Evolutionary conservation across 2,888 invertebrate genomes (phyloP).

Genomic region (Temnothorax unifasciatus): DNA sequence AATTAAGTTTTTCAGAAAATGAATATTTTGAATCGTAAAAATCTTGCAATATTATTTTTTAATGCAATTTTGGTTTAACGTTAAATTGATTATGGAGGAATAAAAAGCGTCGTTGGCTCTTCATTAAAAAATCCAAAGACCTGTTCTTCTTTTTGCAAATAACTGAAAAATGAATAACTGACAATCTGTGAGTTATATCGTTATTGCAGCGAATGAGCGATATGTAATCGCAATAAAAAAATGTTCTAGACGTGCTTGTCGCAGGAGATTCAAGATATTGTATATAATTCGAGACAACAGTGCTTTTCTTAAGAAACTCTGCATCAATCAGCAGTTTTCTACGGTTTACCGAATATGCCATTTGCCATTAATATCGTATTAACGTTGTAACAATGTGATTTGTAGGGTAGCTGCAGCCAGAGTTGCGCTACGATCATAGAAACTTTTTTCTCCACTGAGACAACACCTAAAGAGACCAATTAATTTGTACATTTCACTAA

Average conservation of each 20-base stretch:
- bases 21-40: not conserved
- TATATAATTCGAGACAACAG: too few relatives aligned
- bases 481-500: not conserved
- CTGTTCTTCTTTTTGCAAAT: not conserved
- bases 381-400: too few relatives aligned
- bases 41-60: not conserved
- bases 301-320: too few relatives aligned
- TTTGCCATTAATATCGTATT: not conserved
- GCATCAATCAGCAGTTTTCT: too few relatives aligned
- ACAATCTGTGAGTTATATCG: not conserved
- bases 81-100: not conserved
- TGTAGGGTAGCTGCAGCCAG: too few relatives aligned
- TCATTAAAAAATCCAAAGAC: not conserved
- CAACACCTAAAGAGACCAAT: not conserved
- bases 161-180: not conserved
- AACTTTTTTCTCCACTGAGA: not conserved
- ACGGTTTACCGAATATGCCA: not conserved
- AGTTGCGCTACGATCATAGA: not conserved
- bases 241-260: too few relatives aligned
- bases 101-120: not conserved
- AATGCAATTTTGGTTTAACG: not conserved
- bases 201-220: not conserved
- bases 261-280: too few relatives aligned
- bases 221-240: too few relatives aligned
- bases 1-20: not conserved